Percentiles rank a stretch among this genome's conserved stretches.
phyloP scores from a whole-genome alignment of 2,113 vertebrate genomes.

The Sporophila hypoxantha region DNA sequence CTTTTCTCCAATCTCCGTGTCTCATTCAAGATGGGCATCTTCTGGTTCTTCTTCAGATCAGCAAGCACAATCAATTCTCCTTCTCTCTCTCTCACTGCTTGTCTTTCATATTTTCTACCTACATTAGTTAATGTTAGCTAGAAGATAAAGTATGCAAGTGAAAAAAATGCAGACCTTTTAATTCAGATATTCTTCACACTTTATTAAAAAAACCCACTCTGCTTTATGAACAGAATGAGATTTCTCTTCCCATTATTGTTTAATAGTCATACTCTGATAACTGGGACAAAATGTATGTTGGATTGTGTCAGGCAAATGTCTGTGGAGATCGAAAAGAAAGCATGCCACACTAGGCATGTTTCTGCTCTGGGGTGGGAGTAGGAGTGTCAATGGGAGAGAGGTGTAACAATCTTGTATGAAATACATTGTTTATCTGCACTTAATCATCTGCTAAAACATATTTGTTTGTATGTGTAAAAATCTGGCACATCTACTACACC shows the following conservation, averaged over 20 bases:
- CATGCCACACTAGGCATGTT: neutral
- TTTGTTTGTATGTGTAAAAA: neutral
- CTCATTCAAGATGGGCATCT: neutral
- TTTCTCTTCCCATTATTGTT: neutral
- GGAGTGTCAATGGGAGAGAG: neutral
- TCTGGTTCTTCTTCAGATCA: neutral
- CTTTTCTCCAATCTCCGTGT: fast-evolving
- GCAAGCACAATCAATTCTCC: neutral
- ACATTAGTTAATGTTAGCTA: neutral
- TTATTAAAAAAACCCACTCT: neutral
- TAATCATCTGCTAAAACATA: neutral
- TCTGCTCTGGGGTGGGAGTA: neutral
- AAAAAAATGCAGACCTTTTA: neutral
- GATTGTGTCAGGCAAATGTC: neutral
- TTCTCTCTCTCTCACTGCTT: neutral
- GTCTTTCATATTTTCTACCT: neutral
- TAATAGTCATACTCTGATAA: neutral
- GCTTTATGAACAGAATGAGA: neutral
- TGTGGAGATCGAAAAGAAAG: neutral
- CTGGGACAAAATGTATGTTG: neutral
- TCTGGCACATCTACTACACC: neutral
- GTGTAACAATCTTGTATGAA: neutral
- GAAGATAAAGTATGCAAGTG: neutral
- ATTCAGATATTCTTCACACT: neutral
- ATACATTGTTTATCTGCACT: neutral